Conservation (phyloP, 1,140 invertebrate species). For the Saxidomus purpurata region DNA sequence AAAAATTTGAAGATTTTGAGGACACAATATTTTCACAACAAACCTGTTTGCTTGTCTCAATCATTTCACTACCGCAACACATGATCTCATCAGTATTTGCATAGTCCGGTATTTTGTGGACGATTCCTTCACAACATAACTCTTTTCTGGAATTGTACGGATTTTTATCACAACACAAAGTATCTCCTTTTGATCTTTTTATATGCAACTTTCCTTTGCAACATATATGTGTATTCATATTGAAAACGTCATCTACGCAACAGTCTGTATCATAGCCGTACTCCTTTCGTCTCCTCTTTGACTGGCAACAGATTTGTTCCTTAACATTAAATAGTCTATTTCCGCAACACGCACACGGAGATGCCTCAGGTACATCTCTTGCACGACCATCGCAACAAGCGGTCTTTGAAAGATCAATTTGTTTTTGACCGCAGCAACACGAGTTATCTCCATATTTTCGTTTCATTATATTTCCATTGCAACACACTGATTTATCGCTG, state of each 20-base stretch:
- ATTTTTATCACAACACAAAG: not conserved
- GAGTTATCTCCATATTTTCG: constrained; percentile 6
- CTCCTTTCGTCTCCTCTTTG: not conserved
- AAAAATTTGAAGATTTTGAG: not conserved
- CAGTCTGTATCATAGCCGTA: constrained; percentile 1
- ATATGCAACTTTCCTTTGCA: not conserved
- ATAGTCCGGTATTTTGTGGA: not conserved
- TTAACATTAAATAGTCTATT: constrained; percentile 19
- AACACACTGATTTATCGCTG: not conserved
- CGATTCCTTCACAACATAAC: not conserved
- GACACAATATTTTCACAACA: constrained; percentile 13
- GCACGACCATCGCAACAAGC: constrained; percentile 24
- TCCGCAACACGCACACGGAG: constrained; percentile 36
- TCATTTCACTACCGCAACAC: not conserved
- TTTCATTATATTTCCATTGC: constrained; percentile 4
- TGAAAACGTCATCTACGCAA: constrained; percentile 31
- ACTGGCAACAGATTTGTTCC: constrained; percentile 14
- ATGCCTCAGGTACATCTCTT: not conserved
- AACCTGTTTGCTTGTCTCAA: not conserved
- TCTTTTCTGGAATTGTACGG: constrained; percentile 22
- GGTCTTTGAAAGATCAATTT: not conserved
- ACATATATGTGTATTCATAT: constrained; percentile 33
- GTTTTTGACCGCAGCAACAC: constrained; percentile 20
- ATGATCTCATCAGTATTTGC: not conserved
- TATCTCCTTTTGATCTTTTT: constrained; percentile 7